phyloP scores from a whole-genome alignment of 1,140 invertebrate species.

The Atta cephalotes region DNA sequence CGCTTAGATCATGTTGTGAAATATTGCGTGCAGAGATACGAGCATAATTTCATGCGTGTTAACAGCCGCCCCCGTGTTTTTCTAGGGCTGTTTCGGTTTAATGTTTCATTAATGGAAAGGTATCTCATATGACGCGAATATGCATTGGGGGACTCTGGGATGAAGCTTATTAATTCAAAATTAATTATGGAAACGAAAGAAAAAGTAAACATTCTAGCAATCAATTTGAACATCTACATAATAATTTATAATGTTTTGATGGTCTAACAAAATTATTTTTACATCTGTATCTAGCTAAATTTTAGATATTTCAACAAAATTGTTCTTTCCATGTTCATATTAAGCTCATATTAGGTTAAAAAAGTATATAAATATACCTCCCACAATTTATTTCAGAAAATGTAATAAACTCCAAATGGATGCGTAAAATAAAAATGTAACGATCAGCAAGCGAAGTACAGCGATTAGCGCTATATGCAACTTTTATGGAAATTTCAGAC shows the following conservation, averaged over 20 bases:
- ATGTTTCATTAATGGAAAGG: conserved; percentile 48
- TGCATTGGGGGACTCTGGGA: not conserved
- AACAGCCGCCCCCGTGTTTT: conserved; percentile 44
- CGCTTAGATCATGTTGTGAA: conserved; percentile 45
- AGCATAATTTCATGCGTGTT: conserved; percentile 56
- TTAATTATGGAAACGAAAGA: conserved; percentile 2
- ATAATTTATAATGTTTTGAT: no score
- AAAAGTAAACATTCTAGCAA: not conserved
- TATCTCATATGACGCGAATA: conserved; percentile 12
- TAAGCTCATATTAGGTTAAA: no score
- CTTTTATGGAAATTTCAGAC: conserved; percentile 55
- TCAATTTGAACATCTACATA: no score
- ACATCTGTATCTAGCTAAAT: no score
- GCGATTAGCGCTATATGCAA: conserved; percentile 11
- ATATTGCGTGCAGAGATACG: conserved; percentile 47
- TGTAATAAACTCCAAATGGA: not conserved
- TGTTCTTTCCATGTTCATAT: no score
- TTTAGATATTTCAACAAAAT: no score
- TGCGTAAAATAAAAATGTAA: conserved; percentile 24
- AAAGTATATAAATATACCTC: not conserved
- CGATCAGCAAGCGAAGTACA: not conserved
- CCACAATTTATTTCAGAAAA: not conserved
- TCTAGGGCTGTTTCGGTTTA: conserved; percentile 36
- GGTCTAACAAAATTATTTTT: no score
- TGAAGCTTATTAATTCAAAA: conserved; percentile 20